Percentiles rank a stretch among this genome's conserved stretches.
phyloP scores from a whole-genome alignment of 2,797 vertebrate species.

The Epinephelus coioides region DNA sequence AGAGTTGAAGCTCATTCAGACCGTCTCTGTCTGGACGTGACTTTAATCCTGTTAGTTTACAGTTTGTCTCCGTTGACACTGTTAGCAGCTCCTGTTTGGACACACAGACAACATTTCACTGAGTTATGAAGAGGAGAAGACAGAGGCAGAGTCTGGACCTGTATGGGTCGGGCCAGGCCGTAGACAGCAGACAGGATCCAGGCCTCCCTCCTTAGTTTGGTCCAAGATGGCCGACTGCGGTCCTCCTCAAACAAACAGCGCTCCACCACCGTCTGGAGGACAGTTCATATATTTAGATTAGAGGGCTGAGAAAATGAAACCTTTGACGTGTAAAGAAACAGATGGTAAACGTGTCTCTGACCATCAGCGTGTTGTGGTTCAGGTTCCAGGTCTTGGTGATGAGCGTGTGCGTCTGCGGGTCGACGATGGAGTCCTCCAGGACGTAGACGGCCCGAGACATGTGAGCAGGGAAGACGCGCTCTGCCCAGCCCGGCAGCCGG shows the following conservation, averaged over 20 bases:
- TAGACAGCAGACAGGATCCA: constrained; percentile 78
- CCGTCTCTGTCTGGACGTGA: too few relatives aligned
- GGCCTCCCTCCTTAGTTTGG: constrained; percentile 73
- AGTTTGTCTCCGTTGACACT: too few relatives aligned
- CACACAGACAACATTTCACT: too few relatives aligned
- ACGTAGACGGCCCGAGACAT: constrained; percentile 90
- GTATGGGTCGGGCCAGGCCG: constrained; percentile 80
- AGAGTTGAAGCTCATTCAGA: neutral
- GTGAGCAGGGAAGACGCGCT: constrained; percentile 89
- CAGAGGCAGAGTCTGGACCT: constrained; percentile 48
- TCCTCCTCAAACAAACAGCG: constrained; percentile 67
- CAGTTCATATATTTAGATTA: neutral
- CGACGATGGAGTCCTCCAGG: constrained; percentile 92
- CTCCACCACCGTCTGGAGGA: constrained; percentile 73
- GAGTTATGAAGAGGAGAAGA: too few relatives aligned
- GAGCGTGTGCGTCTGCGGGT: constrained; percentile 88
- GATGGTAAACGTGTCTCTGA: constrained; percentile 48
- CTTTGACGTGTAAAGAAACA: too few relatives aligned
- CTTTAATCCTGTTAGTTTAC: too few relatives aligned
- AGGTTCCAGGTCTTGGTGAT: constrained; percentile 93
- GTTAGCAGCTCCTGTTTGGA: too few relatives aligned
- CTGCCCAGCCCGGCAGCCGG: constrained; percentile 91
- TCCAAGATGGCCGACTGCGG: constrained; percentile 63
- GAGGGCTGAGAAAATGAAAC: too few relatives aligned
- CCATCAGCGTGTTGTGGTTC: constrained; percentile 91